A percentile compares a stretch with the other conserved stretches of the same genome.
Conservation (phyloP, 2,888 invertebrate species). For the Schrankia costaestrigalis region DNA sequence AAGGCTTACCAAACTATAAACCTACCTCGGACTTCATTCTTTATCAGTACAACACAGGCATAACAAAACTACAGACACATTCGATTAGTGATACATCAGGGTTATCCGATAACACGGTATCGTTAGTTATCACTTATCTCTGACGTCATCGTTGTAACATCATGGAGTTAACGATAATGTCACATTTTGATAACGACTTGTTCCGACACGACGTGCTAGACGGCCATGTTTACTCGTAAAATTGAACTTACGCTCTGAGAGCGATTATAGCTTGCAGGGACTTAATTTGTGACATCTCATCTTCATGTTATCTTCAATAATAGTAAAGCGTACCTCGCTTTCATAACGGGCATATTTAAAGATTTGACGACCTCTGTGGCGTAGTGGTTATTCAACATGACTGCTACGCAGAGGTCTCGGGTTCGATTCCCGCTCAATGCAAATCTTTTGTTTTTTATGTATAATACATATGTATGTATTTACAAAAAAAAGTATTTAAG, state of each 20-base stretch:
- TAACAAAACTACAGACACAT: conserved; percentile 51
- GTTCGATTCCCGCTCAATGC: too few species aligned
- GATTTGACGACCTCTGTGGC: too few species aligned
- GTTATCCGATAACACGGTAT: conserved; percentile 59
- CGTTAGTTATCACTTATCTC: conserved; percentile 34
- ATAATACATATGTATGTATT: too few species aligned
- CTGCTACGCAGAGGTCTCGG: too few species aligned
- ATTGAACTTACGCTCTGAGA: conserved; percentile 8
- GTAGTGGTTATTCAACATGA: too few species aligned
- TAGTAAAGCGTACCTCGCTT: too few species aligned
- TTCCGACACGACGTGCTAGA: conserved; percentile 16
- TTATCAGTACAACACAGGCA: conserved; percentile 29
- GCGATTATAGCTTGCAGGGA: too few species aligned
- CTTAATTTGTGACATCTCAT: too few species aligned
- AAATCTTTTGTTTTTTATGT: too few species aligned
- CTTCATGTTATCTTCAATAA: too few species aligned
- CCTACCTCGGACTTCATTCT: conserved; percentile 8
- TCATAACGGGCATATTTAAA: too few species aligned
- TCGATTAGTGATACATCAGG: conserved; percentile 73
- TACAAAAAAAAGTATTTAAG: too few species aligned
- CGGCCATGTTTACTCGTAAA: conserved; percentile 11
- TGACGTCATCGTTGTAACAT: conserved; percentile 57
- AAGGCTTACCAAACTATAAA: background rate
- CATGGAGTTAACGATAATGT: conserved; percentile 27
- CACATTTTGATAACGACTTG: conserved; percentile 31